phyloP scores from a whole-genome alignment of 2,888 invertebrate genomes.

The Bellardia bayeri region DNA sequence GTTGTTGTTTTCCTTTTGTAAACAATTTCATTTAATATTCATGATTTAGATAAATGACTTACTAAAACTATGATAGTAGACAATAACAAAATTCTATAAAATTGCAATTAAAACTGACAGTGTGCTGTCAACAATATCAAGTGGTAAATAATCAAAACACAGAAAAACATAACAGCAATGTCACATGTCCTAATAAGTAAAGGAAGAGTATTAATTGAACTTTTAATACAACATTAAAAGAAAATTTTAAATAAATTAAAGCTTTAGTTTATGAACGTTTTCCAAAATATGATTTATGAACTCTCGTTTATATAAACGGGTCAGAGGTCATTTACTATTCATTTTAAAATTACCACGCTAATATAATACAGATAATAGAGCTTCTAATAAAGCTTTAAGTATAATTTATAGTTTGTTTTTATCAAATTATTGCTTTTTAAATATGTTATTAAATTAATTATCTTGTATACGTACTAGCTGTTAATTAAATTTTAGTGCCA shows the following conservation, averaged over 20 bases:
- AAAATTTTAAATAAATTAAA: not conserved
- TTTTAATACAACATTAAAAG: too few species aligned
- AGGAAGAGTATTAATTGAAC: too few species aligned
- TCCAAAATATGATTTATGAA: too few species aligned
- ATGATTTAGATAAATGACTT: constrained; percentile 1
- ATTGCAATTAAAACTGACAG: not conserved
- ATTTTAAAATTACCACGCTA: too few species aligned
- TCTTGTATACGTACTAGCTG: not conserved
- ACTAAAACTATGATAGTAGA: not conserved
- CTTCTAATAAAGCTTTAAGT: too few species aligned
- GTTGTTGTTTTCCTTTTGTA: not conserved
- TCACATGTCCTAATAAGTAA: not conserved
- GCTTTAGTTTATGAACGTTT: too few species aligned
- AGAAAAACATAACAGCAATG: not conserved
- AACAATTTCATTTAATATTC: not conserved
- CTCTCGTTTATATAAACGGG: too few species aligned
- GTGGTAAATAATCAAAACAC: not conserved
- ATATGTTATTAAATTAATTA: constrained; percentile 19
- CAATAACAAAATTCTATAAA: not conserved
- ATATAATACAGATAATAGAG: too few species aligned
- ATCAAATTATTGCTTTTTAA: not conserved
- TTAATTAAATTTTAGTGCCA: constrained; percentile 49
- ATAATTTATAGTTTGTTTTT: too few species aligned
- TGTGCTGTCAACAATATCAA: constrained; percentile 2
- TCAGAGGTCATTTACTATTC: too few species aligned